phyloP scores from a whole-genome alignment of 2,888 invertebrate genomes.

The Lochmaea crataegi region DNA sequence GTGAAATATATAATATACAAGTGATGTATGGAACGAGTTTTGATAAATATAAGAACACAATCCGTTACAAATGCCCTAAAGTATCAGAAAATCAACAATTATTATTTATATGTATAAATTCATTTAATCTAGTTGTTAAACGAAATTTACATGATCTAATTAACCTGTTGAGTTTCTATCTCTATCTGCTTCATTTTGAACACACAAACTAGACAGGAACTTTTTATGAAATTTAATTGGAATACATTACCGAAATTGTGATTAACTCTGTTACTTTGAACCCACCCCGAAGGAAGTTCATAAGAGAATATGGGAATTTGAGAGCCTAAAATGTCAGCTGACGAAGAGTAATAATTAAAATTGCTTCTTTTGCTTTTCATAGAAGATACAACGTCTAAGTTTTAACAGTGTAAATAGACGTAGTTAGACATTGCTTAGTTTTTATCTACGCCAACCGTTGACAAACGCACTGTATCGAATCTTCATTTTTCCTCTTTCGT shows the following conservation, averaged over 20 bases:
- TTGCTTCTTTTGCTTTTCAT: too few relatives aligned
- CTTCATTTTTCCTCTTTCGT: conserved; percentile 40
- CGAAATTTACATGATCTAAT: conserved; percentile 10
- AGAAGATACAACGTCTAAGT: not conserved
- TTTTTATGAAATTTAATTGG: not conserved
- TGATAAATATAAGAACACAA: too few relatives aligned
- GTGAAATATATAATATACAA: too few relatives aligned
- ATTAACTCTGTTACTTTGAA: too few relatives aligned
- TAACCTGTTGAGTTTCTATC: conserved; percentile 5
- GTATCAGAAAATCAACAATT: too few relatives aligned
- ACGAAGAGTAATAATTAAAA: not conserved
- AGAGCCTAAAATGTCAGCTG: not conserved
- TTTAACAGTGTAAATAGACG: conserved; percentile 11
- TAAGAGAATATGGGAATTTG: too few relatives aligned
- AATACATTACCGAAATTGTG: not conserved
- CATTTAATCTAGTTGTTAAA: conserved; percentile 3
- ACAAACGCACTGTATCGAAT: conserved; percentile 44
- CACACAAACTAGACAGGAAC: not conserved
- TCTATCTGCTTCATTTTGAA: conserved; percentile 4
- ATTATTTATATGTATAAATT: conserved; percentile 16
- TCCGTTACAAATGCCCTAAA: not conserved
- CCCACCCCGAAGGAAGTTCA: too few relatives aligned
- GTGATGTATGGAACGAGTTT: too few relatives aligned
- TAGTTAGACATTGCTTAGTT: conserved; percentile 3
- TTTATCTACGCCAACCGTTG: conserved; percentile 34